Evolutionary conservation across 2,797 vertebrate species (phyloP), one percentile per base, ranked within the genome.

Genomic region (Ctenochaetus hawaiiensis): DNA sequence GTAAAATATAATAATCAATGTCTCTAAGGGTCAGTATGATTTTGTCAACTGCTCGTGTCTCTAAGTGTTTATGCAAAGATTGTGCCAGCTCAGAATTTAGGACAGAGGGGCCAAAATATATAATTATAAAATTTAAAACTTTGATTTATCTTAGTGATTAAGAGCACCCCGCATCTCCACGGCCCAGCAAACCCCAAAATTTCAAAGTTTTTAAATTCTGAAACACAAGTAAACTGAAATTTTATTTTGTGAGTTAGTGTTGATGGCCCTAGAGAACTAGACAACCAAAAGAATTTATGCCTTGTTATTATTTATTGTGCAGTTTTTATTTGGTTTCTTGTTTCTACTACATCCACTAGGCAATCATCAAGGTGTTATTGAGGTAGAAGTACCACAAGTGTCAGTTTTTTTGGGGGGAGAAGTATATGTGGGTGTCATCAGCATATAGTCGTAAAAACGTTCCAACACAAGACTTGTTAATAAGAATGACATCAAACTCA

Each of bases 401-500:
- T 2, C 26, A 26, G 26, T 2, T 26, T 26, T 26, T 26, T 26
- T n/a, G n/a, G n/a, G 8, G 1, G 17, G 1, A 9, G 2, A 39
- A 30, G 18, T 47, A 72, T 16, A 52, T 17, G 11, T 2, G 37
- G 20, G 52, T 53, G 23, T 83, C 80, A 45, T 82, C 71, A 9
- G 49, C 66, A 43, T 26, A 63, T 0, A 26, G 5, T 13, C 0
- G 3, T 59, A 20, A 18, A 9, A 58, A 52, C 12, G 13, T 9
- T 8, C 8, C 5, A 10, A 58, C 16, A 20, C 26, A 34, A 51
- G 34, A 9, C n/a, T 0, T 22, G 49, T 62, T 64, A 13, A 8
- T 20, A 22, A 47, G 34, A 47, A 39, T 17, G 39, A 69, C 14
- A 45, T 39, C 26, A 9, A 30, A 41, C 8, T 62, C 14, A 6